phyloP scores from a whole-genome alignment of 2,888 invertebrate species.

The Amphipyra berbera region DNA sequence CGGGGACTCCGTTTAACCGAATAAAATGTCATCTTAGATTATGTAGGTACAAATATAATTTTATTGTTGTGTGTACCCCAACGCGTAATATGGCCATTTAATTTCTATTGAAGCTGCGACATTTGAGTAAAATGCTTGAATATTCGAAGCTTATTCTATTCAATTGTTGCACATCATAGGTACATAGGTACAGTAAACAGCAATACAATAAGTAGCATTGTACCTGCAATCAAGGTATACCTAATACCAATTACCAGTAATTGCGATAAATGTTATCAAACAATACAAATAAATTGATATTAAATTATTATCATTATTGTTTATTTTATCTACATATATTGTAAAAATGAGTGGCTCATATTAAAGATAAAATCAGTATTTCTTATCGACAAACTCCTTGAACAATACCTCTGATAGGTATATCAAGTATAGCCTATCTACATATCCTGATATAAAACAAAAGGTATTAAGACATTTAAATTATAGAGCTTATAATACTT shows the following conservation, averaged over 20 bases:
- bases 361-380: conserved; percentile 83
- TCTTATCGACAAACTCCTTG: conserved; percentile 67
- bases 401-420: conserved; percentile 58
- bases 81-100: conserved; percentile 76
- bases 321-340: conserved; percentile 83
- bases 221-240: conserved; percentile 72
- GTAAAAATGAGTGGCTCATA: conserved; percentile 81
- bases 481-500: not conserved
- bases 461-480: conserved; percentile 17
- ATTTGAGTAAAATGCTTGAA: conserved; percentile 30
- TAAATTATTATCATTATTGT: conserved; percentile 86
- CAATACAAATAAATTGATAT: conserved; percentile 84
- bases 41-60: conserved; percentile 67
- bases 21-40: conserved; percentile 80
- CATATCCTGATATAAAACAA: conserved; percentile 49
- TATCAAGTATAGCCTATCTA: conserved; percentile 70
- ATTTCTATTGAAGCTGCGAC: conserved; percentile 68
- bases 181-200: conserved; percentile 7
- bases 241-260: conserved; percentile 76
- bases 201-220: conserved; percentile 61
- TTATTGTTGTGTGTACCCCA: conserved; percentile 70
- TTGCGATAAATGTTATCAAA: conserved; percentile 85
- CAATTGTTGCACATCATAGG: not conserved
- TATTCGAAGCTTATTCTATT: not conserved
- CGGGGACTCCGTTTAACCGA: conserved; percentile 73